Percentiles rank a stretch among this genome's conserved stretches.
phyloP scores from a whole-genome alignment of 2,888 invertebrate species.

The Patella depressa region DNA sequence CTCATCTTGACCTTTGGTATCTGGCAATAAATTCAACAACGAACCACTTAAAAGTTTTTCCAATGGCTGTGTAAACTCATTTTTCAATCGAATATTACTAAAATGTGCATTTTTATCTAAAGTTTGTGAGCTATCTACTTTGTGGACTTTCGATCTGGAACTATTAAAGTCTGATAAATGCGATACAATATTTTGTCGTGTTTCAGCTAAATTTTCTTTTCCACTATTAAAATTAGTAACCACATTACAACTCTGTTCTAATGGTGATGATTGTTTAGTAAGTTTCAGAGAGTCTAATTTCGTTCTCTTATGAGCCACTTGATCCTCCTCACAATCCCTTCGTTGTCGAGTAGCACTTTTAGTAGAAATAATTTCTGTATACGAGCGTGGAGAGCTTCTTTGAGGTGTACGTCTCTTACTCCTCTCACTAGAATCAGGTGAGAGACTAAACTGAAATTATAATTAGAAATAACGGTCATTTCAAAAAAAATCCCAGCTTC shows the following conservation, averaged over 20 bases:
- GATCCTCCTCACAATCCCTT: background rate
- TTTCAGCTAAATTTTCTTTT: constrained; percentile 3
- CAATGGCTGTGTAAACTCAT: constrained; percentile 37
- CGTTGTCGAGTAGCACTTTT: constrained; percentile 2
- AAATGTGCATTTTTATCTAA: constrained; percentile 1
- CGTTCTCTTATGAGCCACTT: background rate
- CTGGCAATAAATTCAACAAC: constrained; percentile 39
- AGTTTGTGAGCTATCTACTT: background rate
- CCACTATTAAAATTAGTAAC: background rate
- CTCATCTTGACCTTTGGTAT: constrained; percentile 41
- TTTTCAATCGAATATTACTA: background rate
- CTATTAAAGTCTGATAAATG: constrained; percentile 4
- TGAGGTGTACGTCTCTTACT: background rate
- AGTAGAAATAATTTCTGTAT: background rate
- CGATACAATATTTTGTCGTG: background rate
- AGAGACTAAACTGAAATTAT: too few relatives aligned
- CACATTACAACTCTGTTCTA: background rate
- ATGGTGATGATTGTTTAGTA: background rate
- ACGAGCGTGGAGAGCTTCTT: background rate
- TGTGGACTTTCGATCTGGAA: constrained; percentile 1
- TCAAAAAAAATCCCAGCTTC: too few relatives aligned
- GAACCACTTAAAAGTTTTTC: constrained; percentile 45
- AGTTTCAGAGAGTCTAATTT: background rate
- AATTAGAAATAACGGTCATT: too few relatives aligned
- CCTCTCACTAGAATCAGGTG: background rate